These are phyloP conservation scores for Apamea epomidion DNA, from an alignment of 2,888 invertebrate species.

Conservation along the genomic window DNA sequence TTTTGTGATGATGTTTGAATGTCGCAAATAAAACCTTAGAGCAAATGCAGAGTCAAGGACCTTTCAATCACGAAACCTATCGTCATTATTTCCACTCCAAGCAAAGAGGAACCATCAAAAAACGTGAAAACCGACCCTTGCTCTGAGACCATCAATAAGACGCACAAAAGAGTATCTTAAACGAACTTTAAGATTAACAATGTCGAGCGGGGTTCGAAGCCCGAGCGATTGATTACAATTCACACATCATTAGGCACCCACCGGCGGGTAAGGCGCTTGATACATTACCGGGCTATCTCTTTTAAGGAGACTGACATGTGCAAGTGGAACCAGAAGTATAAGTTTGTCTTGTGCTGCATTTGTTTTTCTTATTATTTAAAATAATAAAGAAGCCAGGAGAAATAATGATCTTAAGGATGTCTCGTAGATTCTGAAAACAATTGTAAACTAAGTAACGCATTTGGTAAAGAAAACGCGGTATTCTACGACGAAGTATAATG, in stretches of 20 bases:
- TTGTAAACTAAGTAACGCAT: background rate
- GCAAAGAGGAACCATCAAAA: slow-evolving; percentile 34
- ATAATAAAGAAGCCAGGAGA: too few species aligned
- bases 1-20: background rate
- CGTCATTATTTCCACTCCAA: slow-evolving; percentile 22
- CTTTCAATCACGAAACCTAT: slow-evolving; percentile 8
- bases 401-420: too few species aligned
- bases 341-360: background rate
- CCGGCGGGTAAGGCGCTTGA: slow-evolving; percentile 69
- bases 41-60: background rate
- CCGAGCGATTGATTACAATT: slow-evolving; percentile 75
- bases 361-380: background rate
- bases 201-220: slow-evolving; percentile 65
- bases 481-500: background rate
- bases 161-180: slow-evolving; percentile 66
- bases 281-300: slow-evolving; percentile 72
- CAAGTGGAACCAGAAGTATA: slow-evolving; percentile 48
- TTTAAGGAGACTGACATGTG: slow-evolving; percentile 60
- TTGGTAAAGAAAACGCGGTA: background rate
- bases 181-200: slow-evolving; percentile 71
- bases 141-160: slow-evolving; percentile 59
- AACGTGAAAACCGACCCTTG: slow-evolving; percentile 39
- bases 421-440: background rate
- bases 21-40: background rate
- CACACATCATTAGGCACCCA: slow-evolving; percentile 77